Evolutionary conservation across 1,140 invertebrate genomes (phyloP).

Genomic region (Trialeurodes vaporariorum): DNA sequence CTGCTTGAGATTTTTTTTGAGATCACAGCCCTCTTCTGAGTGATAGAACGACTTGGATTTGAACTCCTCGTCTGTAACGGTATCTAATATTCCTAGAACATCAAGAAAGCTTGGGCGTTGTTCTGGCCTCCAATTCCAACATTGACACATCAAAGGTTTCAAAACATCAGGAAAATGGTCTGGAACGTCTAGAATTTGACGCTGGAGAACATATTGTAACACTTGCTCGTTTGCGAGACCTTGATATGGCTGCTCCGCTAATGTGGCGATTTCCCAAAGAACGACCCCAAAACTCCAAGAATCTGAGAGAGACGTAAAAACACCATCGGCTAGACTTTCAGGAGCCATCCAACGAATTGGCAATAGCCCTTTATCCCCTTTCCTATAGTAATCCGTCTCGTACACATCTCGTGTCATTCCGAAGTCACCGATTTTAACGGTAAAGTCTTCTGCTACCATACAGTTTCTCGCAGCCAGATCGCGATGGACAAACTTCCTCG

Average conservation of each 20-base stretch:
- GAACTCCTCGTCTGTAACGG: conserved; percentile 32
- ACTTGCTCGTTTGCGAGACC: conserved; percentile 63
- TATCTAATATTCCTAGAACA: conserved; percentile 51
- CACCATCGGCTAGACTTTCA: conserved; percentile 89
- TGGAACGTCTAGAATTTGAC: conserved; percentile 70
- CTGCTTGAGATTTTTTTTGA: not conserved
- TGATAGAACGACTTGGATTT: conserved; percentile 28
- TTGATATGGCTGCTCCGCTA: conserved; percentile 96
- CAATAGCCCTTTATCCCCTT: conserved; percentile 78
- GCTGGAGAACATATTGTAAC: conserved; percentile 75
- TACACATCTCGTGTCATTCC: conserved; percentile 95
- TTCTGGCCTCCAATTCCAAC: conserved; percentile 69
- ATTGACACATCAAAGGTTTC: conserved; percentile 74
- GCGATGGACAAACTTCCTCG: conserved; percentile 91
- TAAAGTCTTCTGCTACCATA: conserved; percentile 82
- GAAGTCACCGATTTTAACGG: conserved; percentile 93
- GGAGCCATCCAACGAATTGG: conserved; percentile 84
- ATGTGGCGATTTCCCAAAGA: conserved; percentile 94
- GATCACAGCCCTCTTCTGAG: not conserved
- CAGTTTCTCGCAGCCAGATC: conserved; percentile 98
- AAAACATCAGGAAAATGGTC: conserved; percentile 83
- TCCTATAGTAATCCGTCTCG: conserved; percentile 92
- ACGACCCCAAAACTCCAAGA: conserved; percentile 96
- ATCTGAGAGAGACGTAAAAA: conserved; percentile 84
- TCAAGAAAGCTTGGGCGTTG: conserved; percentile 74